phyloP scores from a whole-genome alignment of 2,113 vertebrate genomes.

The Serinus canaria region DNA sequence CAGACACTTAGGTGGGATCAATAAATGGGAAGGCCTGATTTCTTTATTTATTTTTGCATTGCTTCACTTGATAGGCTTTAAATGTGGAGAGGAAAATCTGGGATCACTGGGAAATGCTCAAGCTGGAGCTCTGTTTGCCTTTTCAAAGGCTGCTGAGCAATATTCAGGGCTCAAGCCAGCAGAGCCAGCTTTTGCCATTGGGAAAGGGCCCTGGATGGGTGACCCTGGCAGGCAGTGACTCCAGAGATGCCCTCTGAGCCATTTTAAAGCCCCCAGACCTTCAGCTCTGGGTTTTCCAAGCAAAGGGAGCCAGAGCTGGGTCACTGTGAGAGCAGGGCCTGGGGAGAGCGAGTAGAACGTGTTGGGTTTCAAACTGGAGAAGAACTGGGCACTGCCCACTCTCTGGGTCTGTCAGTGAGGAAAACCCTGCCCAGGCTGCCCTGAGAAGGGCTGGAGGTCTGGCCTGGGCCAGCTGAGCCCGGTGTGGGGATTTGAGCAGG shows the following conservation, averaged over 20 bases:
- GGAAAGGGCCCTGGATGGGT: background rate
- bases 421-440: background rate
- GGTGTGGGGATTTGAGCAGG: background rate
- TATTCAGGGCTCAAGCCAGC: background rate
- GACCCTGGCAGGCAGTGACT: background rate
- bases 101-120: background rate
- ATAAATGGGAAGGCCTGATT: background rate
- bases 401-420: background rate
- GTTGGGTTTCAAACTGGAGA: background rate
- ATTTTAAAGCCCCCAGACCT: background rate
- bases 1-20: background rate
- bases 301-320: background rate
- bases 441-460: background rate
- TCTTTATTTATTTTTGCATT: background rate
- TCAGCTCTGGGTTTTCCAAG: background rate
- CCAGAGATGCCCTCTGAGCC: background rate
- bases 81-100: background rate
- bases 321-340: background rate
- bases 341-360: rapidly evolving
- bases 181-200: background rate
- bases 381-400: background rate
- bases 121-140: background rate
- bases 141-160: background rate
- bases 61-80: background rate
- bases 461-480: background rate